Evolutionary conservation across 2,888 invertebrate genomes (phyloP).

Genomic region (Lepidochrysops patricia): DNA sequence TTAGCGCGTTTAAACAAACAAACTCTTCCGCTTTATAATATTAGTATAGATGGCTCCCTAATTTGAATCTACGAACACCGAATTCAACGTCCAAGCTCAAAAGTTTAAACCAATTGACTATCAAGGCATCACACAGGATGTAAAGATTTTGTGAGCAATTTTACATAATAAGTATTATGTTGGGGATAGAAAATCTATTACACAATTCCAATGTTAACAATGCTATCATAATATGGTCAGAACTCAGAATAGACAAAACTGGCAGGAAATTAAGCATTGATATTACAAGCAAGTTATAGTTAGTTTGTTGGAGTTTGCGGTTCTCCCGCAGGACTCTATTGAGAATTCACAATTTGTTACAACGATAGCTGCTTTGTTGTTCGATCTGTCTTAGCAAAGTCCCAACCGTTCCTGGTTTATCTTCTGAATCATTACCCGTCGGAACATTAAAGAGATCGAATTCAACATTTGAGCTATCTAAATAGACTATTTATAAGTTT

Average conservation of each 20-base stretch:
- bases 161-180: not conserved
- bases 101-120: too few species aligned
- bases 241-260: conserved; percentile 1
- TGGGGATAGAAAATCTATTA: not conserved
- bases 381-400: not conserved
- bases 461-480: too few species aligned
- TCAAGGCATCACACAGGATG: not conserved
- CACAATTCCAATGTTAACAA: not conserved
- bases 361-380: not conserved
- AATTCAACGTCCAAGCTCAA: too few species aligned
- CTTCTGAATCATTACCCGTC: not conserved
- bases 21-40: too few species aligned
- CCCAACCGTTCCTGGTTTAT: not conserved
- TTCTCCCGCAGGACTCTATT: not conserved
- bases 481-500: too few species aligned
- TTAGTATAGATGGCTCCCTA: too few species aligned
- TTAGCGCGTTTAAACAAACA: too few species aligned
- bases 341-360: not conserved
- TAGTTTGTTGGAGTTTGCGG: not conserved
- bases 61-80: too few species aligned
- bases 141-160: too few species aligned
- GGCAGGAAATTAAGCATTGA: conserved; percentile 6
- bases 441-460: too few species aligned
- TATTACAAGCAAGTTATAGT: not conserved
- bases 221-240: not conserved